These are phyloP conservation scores for Phenganax marumi DNA, from an alignment of 92 coral and sea anemone genomes.

Conservation along the genomic window DNA sequence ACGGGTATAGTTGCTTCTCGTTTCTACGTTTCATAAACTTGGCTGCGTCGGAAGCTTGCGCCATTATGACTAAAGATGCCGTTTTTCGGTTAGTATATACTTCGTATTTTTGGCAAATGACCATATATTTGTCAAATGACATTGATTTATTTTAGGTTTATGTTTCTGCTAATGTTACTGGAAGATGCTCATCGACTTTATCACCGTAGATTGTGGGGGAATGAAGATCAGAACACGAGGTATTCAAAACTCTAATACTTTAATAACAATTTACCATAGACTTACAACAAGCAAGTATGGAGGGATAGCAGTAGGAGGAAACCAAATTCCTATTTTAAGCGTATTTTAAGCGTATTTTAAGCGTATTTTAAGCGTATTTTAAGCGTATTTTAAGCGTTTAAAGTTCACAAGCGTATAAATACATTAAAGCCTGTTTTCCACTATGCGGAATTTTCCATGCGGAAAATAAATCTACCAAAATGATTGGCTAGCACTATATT, in stretches of 20 bases:
- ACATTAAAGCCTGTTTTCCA: too few species aligned
- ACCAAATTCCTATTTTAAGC: too few species aligned
- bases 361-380: too few species aligned
- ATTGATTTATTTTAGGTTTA: constrained; percentile 49
- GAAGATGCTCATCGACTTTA: constrained; percentile 68
- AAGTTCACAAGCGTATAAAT: too few species aligned
- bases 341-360: too few species aligned
- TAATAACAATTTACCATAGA: too few species aligned
- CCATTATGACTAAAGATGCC: constrained; percentile 69
- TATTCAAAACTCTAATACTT: constrained; percentile 4
- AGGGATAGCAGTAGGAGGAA: too few species aligned
- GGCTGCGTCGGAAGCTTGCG: constrained; percentile 76
- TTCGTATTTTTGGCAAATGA: background rate
- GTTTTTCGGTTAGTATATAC: constrained; percentile 63
- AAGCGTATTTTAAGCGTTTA: too few species aligned
- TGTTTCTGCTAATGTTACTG: constrained; percentile 64
- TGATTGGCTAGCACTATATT: too few species aligned
- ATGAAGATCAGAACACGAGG: constrained; percentile 54
- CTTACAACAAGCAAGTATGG: too few species aligned
- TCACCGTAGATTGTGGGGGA: constrained; percentile 76
- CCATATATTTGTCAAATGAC: background rate
- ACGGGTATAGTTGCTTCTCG: constrained; percentile 63
- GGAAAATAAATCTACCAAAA: too few species aligned
- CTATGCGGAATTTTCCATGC: too few species aligned
- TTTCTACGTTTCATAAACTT: constrained; percentile 73